Conservation (phyloP, 1,140 invertebrate genomes). For the Vanessa tameamea region DNA sequence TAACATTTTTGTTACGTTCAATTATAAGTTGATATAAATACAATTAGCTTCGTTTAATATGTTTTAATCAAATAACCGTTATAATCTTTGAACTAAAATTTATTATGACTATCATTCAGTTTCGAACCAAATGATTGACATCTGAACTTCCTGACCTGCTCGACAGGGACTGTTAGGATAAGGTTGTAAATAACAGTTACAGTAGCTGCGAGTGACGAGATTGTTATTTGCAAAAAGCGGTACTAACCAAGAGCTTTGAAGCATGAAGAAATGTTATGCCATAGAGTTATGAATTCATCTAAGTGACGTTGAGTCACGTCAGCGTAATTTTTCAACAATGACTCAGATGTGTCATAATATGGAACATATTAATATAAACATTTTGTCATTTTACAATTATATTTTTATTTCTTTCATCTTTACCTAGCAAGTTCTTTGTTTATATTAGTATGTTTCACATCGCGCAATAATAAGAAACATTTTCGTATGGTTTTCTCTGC, state of each 20-base stretch:
- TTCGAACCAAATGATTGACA: constrained; percentile 27
- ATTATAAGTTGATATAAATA: too few relatives aligned
- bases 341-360: constrained; percentile 15
- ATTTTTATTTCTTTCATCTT: not conserved
- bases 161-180: not conserved
- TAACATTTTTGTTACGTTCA: not conserved
- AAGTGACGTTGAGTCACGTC: constrained; percentile 21
- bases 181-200: constrained; percentile 6
- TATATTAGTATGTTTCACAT: too few relatives aligned
- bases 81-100: not conserved
- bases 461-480: too few relatives aligned
- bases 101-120: constrained; percentile 1
- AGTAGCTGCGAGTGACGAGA: not conserved
- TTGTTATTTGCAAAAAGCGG: constrained; percentile 13
- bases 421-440: too few relatives aligned
- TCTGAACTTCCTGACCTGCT: constrained; percentile 22
- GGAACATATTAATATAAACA: not conserved
- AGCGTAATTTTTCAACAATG: constrained; percentile 21
- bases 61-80: not conserved
- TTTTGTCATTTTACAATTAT: not conserved
- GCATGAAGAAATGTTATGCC: constrained; percentile 30
- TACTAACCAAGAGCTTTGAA: constrained; percentile 14
- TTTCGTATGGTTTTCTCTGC: too few relatives aligned
- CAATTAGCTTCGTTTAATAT: not conserved
- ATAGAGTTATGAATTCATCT: constrained; percentile 26